Conservation (phyloP, 1,140 invertebrate species). For the Potamilus streckersoni region DNA sequence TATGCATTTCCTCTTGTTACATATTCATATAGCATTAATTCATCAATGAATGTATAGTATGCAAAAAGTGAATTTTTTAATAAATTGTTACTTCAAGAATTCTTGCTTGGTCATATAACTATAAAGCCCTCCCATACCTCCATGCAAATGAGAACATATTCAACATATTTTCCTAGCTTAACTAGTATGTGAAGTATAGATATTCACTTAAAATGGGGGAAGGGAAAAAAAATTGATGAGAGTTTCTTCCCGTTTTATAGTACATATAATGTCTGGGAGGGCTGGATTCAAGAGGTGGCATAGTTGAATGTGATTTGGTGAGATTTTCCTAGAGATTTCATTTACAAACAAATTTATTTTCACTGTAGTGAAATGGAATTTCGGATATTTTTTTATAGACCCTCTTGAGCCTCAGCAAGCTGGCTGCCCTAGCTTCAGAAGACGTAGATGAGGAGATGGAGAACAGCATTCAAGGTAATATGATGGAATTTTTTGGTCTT, state of each 20-base stretch:
- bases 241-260: neutral
- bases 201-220: too few species aligned
- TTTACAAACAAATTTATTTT: neutral
- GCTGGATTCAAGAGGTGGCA: neutral
- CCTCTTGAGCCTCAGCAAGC: slow-evolving; percentile 69
- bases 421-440: slow-evolving; percentile 61
- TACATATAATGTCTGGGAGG: neutral
- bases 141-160: too few species aligned
- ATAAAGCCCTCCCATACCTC: too few species aligned
- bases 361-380: neutral
- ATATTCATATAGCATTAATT: too few species aligned
- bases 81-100: too few species aligned
- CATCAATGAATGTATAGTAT: too few species aligned
- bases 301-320: neutral
- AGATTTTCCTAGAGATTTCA: neutral
- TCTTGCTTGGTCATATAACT: too few species aligned
- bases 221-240: neutral
- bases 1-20: too few species aligned
- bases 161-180: too few species aligned
- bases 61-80: too few species aligned
- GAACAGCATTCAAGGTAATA: slow-evolving; percentile 49
- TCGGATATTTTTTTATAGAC: slow-evolving; percentile 51
- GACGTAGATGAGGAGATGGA: slow-evolving; percentile 37
- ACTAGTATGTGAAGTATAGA: too few species aligned
- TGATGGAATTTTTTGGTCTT: neutral